Conservation (phyloP, 2,113 vertebrate species). For the Lanius ludovicianus region DNA sequence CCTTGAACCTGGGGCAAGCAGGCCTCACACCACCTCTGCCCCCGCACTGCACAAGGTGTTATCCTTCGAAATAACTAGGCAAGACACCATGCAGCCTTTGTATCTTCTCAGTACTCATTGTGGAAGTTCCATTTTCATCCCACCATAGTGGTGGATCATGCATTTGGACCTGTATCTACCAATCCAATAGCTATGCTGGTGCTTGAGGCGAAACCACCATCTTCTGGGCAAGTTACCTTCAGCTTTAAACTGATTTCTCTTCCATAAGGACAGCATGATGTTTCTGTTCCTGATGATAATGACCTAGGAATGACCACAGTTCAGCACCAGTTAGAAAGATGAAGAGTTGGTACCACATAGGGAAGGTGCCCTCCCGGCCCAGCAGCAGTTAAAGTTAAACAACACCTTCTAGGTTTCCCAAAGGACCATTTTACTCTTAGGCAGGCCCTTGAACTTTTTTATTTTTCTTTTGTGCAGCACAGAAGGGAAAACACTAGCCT, state of each 20-base stretch:
- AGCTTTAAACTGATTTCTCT: not conserved
- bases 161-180: not conserved
- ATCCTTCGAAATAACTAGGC: not conserved
- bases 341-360: not conserved
- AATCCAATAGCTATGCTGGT: not conserved
- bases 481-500: not conserved
- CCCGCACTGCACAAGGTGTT: not conserved
- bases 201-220: not conserved
- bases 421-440: not conserved
- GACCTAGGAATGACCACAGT: not conserved
- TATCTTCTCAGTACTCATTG: not conserved
- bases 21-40: not conserved
- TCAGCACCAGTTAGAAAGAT: not conserved
- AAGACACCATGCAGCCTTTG: not conserved
- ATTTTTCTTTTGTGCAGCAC: not conserved
- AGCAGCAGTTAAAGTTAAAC: not conserved
- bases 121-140: not conserved
- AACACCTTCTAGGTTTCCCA: not conserved
- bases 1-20: not conserved
- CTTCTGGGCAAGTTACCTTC: not conserved
- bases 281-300: not conserved
- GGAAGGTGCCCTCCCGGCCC: not conserved
- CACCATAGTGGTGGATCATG: fast-evolving
- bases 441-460: not conserved
- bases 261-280: not conserved